Evolutionary conservation across 2,888 invertebrate genomes (phyloP), one percentile per base, ranked within the genome.

Genomic region (Latheticus oryzae): DNA sequence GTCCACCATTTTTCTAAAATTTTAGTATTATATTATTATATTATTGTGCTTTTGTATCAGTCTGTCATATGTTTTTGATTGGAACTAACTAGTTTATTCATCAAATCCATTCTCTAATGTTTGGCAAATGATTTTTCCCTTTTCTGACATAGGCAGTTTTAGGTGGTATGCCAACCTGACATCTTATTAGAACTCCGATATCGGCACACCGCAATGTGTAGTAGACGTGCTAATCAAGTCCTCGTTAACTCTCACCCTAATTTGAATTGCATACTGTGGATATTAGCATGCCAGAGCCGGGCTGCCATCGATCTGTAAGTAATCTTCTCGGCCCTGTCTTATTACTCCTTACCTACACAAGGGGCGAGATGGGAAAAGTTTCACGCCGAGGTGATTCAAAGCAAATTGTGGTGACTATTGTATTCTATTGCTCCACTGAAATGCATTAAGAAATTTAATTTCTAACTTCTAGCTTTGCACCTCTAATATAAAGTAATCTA

Each of bases 221-320:
- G 67, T 70, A 69, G 73, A 72, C 71, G 73, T 73, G 74, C 73
- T 74, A 75, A 75, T 75, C 75, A 75, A 74, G 72, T 73, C 71
- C 74, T 74, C 73, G 74, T 75, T 73, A 74, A 73, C 72, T 73
- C 68, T 63, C 65, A 64, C 62, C 68, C 72, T 73, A 74, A 75
- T 75, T 75, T 75, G 74, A 74, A 75, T 75, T 75, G 73, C 74
- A 75, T 74, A 73, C 72, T 73, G 70, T 68, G 63, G 69, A 71
- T 74, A 74, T 75, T 74, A 75, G 73, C 75, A 75, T 75, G 70
- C 70, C 65, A 67, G 67, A 61, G 67, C 60, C 61, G 65, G 60
- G 67, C 64, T 66, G 63, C 64, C 71, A 73, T 74, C 74, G 74
- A 73, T 73, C 73, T 70, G 68, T 69, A 69, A 71, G 69, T 69